A percentile compares a stretch with the other conserved stretches of the same genome.
These are phyloP conservation scores for Leptodactylus fallax DNA, from an alignment of 2,797 vertebrate genomes.

Conservation along the genomic window DNA sequence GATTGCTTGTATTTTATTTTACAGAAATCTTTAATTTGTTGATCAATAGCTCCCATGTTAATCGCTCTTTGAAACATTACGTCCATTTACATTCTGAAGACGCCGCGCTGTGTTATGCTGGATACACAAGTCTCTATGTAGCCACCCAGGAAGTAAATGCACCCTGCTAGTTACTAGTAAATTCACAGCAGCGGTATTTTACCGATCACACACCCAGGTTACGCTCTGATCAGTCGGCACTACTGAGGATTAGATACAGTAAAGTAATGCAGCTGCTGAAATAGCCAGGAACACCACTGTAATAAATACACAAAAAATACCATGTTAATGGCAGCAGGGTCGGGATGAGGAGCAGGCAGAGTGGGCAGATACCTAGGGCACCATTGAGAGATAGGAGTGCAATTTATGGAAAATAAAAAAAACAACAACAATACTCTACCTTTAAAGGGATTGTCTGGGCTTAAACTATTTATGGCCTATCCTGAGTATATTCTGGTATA, in stretches of 20 bases:
- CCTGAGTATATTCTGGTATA: no score
- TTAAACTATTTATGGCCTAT: no score
- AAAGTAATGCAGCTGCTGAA: background rate
- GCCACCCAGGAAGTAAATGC: background rate
- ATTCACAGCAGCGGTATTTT: background rate
- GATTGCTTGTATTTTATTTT: conserved; percentile 49
- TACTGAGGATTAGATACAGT: background rate
- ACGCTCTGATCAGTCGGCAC: background rate
- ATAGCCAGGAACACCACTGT: background rate
- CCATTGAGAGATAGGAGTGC: no score
- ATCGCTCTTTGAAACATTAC: conserved; percentile 43
- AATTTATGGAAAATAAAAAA: no score
- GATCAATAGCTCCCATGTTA: conserved; percentile 55
- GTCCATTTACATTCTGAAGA: conserved; percentile 29
- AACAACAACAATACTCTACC: no score
- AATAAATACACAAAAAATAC: no score
- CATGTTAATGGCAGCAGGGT: no score
- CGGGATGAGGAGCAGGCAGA: no score
- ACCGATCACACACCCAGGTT: background rate
- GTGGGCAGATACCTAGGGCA: no score
- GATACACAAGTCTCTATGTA: background rate
- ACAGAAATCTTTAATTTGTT: conserved; percentile 61
- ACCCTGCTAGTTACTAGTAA: background rate
- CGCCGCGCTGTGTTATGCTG: background rate
- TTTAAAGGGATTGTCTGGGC: no score